These are phyloP conservation scores for Keiferia lycopersicella DNA, from an alignment of 2,888 invertebrate species.

Conservation along the genomic window DNA sequence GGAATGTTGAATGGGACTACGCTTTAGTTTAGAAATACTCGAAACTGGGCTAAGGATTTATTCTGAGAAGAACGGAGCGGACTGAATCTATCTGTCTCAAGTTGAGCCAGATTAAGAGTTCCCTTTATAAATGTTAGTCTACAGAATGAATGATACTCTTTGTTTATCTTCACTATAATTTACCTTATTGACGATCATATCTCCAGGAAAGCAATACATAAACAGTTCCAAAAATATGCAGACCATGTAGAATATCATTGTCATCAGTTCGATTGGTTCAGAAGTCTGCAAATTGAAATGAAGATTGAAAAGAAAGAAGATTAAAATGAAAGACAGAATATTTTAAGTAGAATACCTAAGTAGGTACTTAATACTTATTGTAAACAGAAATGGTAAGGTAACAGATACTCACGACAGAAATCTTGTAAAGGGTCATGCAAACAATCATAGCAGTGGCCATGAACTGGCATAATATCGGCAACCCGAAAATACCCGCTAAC, in stretches of 20 bases:
- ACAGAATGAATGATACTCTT: too few relatives aligned
- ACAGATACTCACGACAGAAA: conserved; percentile 33
- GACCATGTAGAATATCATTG: conserved; percentile 33
- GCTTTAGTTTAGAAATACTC: too few relatives aligned
- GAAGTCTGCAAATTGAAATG: conserved; percentile 29
- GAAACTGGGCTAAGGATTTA: too few relatives aligned
- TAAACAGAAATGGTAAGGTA: too few relatives aligned
- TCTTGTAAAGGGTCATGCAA: conserved; percentile 36
- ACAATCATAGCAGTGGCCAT: conserved; percentile 31
- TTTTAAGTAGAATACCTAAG: too few relatives aligned
- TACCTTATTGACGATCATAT: conserved; percentile 35
- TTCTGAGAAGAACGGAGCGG: too few relatives aligned
- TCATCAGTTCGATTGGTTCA: conserved; percentile 33
- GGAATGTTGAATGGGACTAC: too few relatives aligned
- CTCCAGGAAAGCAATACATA: conserved; percentile 36
- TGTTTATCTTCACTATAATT: neutral
- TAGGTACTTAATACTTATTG: too few relatives aligned
- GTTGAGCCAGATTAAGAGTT: too few relatives aligned
- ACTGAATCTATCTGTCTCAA: too few relatives aligned
- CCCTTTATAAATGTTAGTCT: too few relatives aligned
- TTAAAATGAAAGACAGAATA: neutral
- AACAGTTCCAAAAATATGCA: conserved; percentile 35
- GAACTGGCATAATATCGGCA: conserved; percentile 34
- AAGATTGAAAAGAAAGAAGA: conserved; percentile 1
- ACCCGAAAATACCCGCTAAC: conserved; percentile 29